Base-by-base conservation (phyloP, 1,140 invertebrate genomes). In the Drosophila dunni region DNA sequence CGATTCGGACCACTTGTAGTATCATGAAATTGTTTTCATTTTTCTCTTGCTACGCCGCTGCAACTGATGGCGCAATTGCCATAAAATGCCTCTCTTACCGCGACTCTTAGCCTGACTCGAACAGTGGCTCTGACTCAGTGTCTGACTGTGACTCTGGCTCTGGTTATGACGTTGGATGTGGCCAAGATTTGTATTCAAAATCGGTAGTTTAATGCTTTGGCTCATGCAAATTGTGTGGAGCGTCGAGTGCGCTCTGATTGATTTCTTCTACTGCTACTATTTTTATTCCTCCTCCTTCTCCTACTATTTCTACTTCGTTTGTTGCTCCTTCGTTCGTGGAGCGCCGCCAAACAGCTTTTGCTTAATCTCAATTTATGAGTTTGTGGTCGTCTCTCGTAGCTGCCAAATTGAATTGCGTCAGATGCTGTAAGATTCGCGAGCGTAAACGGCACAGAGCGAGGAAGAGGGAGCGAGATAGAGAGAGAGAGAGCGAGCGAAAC, bases 11-110 rank as follows among this genome's bases (percentile, higher is more conserved):
- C 92, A 92, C 86, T 92, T 92, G 70, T 91, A 92, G 78, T 92
- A 92, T 92, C 91, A 92, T 92, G 91, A 92, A 77, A 92, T 91
- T 68, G 83, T 92, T 91, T 92, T 92, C 91, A 92, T 92, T 77
- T 92, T 92, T 67, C 91, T 90, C 15, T 74, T 90, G 84, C 91
- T 92, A 90, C 91, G 91, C 78, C 84, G 86, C 73, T 90, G 86
- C 71, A 92, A 79, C 64, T 92, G 90, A 82, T 88, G 90, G 79
- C 78, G 75, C 61, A 92, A 72, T 79, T 92, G 84, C 84, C 83
- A 91, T 90, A 92, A 88, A 88, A 92, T 72, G 70, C 88, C 86
- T 67, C 78, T 70, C 70, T 80, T 40, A 13, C 15, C 13, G 40
- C 74, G 74, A 54, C 67, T 64, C 77, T 86, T 79, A 36, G 65